Evolutionary conservation across 2,888 invertebrate genomes (phyloP).

Genomic region (Meloe dianella): DNA sequence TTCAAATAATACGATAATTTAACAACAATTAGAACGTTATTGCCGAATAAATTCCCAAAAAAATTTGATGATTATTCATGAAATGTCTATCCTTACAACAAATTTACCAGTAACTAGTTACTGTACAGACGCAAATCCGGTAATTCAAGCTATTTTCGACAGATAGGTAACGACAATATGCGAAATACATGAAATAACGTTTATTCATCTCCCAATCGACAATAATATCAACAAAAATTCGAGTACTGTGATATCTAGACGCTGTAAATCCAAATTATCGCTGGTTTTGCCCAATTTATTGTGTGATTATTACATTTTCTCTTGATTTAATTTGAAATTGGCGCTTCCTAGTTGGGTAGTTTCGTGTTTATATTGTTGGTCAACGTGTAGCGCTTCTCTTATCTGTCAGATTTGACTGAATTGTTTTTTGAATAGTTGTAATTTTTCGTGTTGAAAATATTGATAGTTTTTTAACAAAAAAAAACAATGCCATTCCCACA

Average conservation of each 20-base stretch:
- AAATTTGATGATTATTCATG: too few species aligned
- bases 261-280: neutral
- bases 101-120: too few species aligned
- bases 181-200: too few species aligned
- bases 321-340: conserved; percentile 23
- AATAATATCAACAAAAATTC: too few species aligned
- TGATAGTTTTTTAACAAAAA: conserved; percentile 27
- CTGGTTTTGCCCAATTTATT: neutral
- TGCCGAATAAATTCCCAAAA: neutral
- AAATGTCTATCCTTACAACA: too few species aligned
- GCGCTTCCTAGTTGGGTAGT: conserved; percentile 29
- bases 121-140: too few species aligned
- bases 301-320: neutral
- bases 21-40: neutral
- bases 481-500: conserved; percentile 46
- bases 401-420: conserved; percentile 50
- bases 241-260: too few species aligned
- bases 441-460: conserved; percentile 40
- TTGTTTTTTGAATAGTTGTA: conserved; percentile 53
- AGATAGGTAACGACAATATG: too few species aligned
- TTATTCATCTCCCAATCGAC: too few species aligned
- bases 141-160: too few species aligned
- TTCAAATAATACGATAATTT: conserved; percentile 31
- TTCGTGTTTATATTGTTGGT: conserved; percentile 32
- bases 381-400: conserved; percentile 36